A percentile compares a stretch with the other conserved stretches of the same genome.
phyloP scores from a whole-genome alignment of 2,113 vertebrate genomes.

The Tricholaema leucomelas region DNA sequence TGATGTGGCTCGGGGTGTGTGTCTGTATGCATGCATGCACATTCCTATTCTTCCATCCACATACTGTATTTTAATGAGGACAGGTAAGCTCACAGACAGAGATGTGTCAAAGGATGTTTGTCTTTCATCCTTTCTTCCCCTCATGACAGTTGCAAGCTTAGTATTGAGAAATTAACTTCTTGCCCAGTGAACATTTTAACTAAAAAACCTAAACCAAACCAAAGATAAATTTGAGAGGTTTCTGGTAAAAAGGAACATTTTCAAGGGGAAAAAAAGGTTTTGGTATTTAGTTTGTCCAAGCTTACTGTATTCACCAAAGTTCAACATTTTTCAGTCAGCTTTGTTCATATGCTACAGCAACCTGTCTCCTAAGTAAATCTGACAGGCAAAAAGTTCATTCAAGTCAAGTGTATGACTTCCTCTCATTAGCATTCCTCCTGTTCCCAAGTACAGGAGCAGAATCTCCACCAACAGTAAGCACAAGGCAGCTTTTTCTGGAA shows the following conservation, averaged over 20 bases:
- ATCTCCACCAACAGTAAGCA: not conserved
- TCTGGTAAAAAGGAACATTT: not conserved
- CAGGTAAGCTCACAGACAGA: not conserved
- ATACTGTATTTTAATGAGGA: not conserved
- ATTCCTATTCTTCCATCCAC: not conserved
- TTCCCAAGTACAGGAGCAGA: not conserved
- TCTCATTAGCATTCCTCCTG: not conserved
- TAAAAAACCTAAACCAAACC: not conserved
- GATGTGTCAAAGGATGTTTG: not conserved
- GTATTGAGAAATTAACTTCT: not conserved
- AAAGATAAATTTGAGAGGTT: not conserved
- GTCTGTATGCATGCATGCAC: fast-evolving
- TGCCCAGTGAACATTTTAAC: not conserved
- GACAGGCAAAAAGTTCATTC: not conserved
- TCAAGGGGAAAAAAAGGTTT: not conserved
- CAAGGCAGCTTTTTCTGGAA: not conserved
- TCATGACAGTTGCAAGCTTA: not conserved
- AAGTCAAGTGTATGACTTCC: not conserved
- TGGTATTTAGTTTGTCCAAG: not conserved
- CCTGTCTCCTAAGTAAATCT: not conserved
- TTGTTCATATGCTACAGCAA: not conserved
- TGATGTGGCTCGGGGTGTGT: fast-evolving
- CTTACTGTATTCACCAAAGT: not conserved
- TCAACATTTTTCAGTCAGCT: not conserved
- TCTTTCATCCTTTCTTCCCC: not conserved